Percentiles rank a stretch among this genome's conserved stretches.
phyloP scores from a whole-genome alignment of 2,797 vertebrate species.

The Rallus crepitans region DNA sequence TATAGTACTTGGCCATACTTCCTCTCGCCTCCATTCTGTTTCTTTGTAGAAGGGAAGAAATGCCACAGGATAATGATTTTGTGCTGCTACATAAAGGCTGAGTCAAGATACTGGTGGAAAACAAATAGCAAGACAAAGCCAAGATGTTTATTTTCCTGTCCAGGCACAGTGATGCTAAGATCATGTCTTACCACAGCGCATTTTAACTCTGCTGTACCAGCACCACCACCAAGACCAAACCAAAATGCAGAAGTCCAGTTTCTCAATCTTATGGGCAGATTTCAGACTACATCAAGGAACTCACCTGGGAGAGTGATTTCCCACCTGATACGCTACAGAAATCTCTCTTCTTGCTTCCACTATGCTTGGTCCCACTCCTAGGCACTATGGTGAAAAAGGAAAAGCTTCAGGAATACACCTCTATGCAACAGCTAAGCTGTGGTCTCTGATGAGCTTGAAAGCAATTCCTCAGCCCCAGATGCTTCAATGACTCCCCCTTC shows the following conservation, averaged over 20 bases:
- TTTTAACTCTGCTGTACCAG: not conserved
- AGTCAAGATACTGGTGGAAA: slow-evolving; percentile 22
- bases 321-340: not conserved
- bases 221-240: not conserved
- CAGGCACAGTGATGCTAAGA: not conserved
- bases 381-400: not conserved
- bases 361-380: rapidly evolving
- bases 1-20: not conserved
- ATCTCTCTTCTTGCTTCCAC: not conserved
- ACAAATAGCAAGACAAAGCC: not conserved
- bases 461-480: not conserved
- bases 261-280: not conserved
- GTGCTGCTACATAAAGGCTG: not conserved
- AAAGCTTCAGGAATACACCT: not conserved
- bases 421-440: rapidly evolving
- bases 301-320: not conserved
- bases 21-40: not conserved
- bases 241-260: not conserved
- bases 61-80: not conserved
- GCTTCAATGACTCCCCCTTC: not conserved
- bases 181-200: not conserved
- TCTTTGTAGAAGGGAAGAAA: slow-evolving; percentile 35
- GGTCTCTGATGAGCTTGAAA: not conserved
- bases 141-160: not conserved
- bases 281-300: not conserved